phyloP scores from a whole-genome alignment of 2,113 vertebrate genomes.

The Tyto alba region DNA sequence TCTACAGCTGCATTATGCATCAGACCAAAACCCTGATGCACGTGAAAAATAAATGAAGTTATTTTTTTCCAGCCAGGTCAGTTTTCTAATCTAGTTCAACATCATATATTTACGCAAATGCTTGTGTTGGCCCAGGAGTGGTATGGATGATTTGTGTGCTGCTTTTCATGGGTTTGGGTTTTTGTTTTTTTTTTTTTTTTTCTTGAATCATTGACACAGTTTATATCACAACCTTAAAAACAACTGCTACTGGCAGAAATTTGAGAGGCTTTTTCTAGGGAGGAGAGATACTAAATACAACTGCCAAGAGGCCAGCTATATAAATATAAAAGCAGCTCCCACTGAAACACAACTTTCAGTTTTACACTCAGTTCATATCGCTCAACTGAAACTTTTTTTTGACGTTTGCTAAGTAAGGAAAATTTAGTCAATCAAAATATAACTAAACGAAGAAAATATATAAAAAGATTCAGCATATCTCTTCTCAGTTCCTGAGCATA shows the following conservation, averaged over 20 bases:
- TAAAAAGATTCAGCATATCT: neutral
- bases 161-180: too few species aligned
- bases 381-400: neutral
- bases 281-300: neutral
- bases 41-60: neutral
- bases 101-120: neutral
- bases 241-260: neutral
- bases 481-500: neutral
- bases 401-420: neutral
- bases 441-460: neutral
- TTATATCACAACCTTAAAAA: neutral
- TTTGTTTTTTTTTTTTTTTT: neutral
- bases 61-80: neutral
- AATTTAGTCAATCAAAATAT: neutral
- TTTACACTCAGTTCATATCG: neutral
- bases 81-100: neutral
- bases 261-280: neutral
- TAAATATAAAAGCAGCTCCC: neutral
- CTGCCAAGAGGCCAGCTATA: neutral
- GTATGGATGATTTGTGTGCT: too few species aligned
- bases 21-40: neutral
- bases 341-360: neutral
- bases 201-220: neutral
- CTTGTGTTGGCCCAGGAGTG: neutral
- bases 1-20: neutral